Evolutionary conservation across 2,113 vertebrate species (phyloP).

Genomic region (Carassius gibelio): DNA sequence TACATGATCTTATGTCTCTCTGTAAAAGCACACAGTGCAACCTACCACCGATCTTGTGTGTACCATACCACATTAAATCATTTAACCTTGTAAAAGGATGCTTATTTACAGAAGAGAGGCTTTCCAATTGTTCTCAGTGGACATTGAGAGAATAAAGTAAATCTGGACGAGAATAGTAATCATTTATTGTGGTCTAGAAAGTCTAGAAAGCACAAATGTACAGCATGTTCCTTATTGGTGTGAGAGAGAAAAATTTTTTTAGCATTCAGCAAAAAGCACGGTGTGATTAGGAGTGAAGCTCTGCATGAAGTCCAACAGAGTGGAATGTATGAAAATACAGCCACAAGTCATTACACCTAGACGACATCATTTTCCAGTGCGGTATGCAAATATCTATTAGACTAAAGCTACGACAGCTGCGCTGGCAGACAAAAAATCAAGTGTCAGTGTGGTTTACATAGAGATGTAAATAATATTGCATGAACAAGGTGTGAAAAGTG

Average conservation of each 20-base stretch:
- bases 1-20: no score
- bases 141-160: neutral
- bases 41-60: neutral
- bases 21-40: neutral
- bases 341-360: conserved; percentile 15
- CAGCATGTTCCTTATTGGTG: neutral
- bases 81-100: neutral
- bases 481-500: neutral
- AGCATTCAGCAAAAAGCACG: neutral
- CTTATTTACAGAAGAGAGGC: neutral
- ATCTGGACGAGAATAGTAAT: neutral
- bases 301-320: neutral
- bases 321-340: conserved; percentile 35
- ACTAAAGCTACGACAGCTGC: conserved; percentile 1
- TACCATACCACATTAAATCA: neutral
- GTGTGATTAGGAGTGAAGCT: neutral
- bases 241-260: neutral
- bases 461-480: neutral
- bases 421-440: neutral
- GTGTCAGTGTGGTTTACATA: neutral
- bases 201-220: neutral
- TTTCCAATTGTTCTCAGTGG: neutral
- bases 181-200: neutral
- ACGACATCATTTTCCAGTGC: neutral
- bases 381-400: conserved; percentile 23